A percentile compares a stretch with the other conserved stretches of the same genome.
These are phyloP conservation scores for Osedax fenrisi DNA, from an alignment of 2,888 invertebrate species.

Conservation along the genomic window DNA sequence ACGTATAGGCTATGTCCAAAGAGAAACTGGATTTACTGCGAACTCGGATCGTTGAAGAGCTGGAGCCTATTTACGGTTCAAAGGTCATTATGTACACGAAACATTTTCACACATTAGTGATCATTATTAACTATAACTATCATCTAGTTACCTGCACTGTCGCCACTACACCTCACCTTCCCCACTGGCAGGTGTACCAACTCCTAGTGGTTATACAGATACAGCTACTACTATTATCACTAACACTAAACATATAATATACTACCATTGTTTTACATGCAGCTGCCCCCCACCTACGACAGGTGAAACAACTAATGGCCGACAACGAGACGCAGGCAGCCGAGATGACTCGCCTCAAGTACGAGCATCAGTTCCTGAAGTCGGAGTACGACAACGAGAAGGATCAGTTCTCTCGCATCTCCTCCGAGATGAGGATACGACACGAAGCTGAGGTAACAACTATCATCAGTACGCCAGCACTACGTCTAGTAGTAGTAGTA, in stretches of 20 bases:
- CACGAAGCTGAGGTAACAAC: slow-evolving; percentile 47
- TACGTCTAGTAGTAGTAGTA: too few relatives aligned
- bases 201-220: too few relatives aligned
- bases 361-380: slow-evolving; percentile 48
- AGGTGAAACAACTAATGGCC: slow-evolving; percentile 37
- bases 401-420: slow-evolving; percentile 40
- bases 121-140: too few relatives aligned
- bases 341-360: slow-evolving; percentile 45
- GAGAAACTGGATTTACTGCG: slow-evolving; percentile 44
- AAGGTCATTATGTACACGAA: slow-evolving; percentile 35
- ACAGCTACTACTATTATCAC: too few relatives aligned
- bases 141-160: too few relatives aligned
- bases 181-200: too few relatives aligned
- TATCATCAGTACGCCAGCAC: too few relatives aligned
- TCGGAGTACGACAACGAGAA: slow-evolving; percentile 49
- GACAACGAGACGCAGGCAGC: slow-evolving; percentile 41
- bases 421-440: slow-evolving; percentile 45
- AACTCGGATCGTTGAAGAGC: slow-evolving; percentile 43
- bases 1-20: slow-evolving; percentile 42
- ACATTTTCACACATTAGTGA: too few relatives aligned
- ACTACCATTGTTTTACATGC: too few relatives aligned
- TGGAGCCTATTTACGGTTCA: slow-evolving; percentile 43
- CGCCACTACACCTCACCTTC: too few relatives aligned
- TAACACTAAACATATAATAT: too few relatives aligned
- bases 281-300: too few relatives aligned